A percentile compares a stretch with the other conserved stretches of the same genome.
Evolutionary conservation across 2,113 vertebrate species (phyloP).

Genomic region (Atherinomorus stipes): DNA sequence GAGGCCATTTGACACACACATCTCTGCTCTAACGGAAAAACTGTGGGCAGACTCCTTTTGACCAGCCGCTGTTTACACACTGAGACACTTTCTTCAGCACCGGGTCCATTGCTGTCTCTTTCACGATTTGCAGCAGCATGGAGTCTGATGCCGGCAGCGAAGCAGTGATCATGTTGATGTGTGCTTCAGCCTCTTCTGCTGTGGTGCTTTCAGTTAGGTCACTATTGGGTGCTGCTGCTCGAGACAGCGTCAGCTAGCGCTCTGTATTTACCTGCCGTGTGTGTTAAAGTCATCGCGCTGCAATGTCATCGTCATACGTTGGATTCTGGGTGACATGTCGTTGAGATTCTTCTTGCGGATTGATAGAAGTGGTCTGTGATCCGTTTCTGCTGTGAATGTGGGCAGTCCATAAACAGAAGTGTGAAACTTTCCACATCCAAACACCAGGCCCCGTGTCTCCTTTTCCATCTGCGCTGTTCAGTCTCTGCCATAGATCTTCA

Average conservation of each 20-base stretch:
- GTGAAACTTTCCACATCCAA: constrained; percentile 8
- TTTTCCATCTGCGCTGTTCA: constrained; percentile 11
- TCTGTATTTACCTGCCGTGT: constrained; percentile 6
- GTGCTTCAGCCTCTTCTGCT: background rate
- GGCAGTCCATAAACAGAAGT: constrained; percentile 9
- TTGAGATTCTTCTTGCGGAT: background rate
- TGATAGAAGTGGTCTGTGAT: constrained; percentile 10
- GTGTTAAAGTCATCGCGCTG: background rate
- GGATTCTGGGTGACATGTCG: background rate
- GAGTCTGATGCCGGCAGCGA: background rate
- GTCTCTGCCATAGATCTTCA: background rate
- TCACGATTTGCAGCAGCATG: background rate
- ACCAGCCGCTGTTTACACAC: background rate
- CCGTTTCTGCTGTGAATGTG: constrained; percentile 4
- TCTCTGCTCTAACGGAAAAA: background rate
- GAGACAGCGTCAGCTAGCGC: background rate
- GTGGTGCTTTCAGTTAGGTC: background rate
- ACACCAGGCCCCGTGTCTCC: constrained; percentile 9
- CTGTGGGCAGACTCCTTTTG: background rate
- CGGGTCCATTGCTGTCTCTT: background rate
- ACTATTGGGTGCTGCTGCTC: background rate
- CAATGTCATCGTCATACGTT: background rate
- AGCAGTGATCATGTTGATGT: background rate
- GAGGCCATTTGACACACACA: background rate
- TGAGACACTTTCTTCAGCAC: background rate